Evolutionary conservation across 2,888 invertebrate species (phyloP).

Genomic region (Drosophila sordidapex): DNA sequence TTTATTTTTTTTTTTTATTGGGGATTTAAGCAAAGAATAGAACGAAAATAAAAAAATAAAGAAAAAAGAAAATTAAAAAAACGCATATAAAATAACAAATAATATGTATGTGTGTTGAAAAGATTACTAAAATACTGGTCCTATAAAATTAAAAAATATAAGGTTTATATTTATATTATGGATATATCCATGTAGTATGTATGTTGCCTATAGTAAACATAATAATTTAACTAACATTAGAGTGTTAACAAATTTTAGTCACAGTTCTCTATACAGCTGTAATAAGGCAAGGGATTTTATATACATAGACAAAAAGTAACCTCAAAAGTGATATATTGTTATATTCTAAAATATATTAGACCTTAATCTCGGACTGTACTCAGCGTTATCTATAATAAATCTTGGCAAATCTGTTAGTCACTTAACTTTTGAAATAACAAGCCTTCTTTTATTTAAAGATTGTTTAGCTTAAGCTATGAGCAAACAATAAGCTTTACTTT

Average conservation of each 20-base stretch:
- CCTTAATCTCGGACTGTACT: conserved; percentile 7
- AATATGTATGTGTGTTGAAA: conserved; percentile 33
- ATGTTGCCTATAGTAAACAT: conserved; percentile 18
- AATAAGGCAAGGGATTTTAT: conserved; percentile 47
- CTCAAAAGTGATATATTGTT: neutral
- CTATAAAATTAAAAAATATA: conserved; percentile 39
- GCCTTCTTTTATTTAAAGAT: conserved; percentile 8
- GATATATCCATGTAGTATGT: neutral
- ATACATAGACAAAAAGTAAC: conserved; percentile 45
- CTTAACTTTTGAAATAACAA: conserved; percentile 19
- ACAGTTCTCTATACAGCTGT: conserved; percentile 64
- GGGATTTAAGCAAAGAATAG: conserved; percentile 48
- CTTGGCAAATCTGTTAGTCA: conserved; percentile 39
- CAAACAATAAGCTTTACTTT: too few relatives aligned
- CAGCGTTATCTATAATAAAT: conserved; percentile 7
- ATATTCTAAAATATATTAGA: conserved; percentile 10
- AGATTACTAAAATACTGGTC: conserved; percentile 37
- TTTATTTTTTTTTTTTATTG: conserved; percentile 25
- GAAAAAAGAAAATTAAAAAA: conserved; percentile 52
- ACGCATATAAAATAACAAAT: conserved; percentile 43
- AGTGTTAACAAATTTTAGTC: conserved; percentile 67
- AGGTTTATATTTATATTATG: neutral
- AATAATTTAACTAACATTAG: conserved; percentile 33
- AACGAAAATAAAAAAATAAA: conserved; percentile 55
- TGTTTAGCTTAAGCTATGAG: neutral